Percentiles rank a stretch among this genome's conserved stretches.
Evolutionary conservation across 2,113 vertebrate species (phyloP).

Genomic region (Budorcas taxicolor): DNA sequence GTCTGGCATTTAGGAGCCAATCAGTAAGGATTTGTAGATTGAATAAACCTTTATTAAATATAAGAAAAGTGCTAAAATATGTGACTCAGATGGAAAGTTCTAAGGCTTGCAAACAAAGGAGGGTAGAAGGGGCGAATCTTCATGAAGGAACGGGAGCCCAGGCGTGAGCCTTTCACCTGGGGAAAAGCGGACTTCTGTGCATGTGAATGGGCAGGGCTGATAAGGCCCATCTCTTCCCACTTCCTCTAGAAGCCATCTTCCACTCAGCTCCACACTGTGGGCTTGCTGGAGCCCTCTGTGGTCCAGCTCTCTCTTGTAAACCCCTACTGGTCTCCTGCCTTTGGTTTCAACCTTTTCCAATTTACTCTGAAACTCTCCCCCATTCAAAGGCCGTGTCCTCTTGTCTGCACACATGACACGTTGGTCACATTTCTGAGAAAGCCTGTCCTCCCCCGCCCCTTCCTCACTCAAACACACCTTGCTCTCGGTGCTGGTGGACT

Average conservation of each 20-base stretch:
- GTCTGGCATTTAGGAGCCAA: background rate
- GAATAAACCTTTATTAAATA: background rate
- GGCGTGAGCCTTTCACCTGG: background rate
- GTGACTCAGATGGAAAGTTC: background rate
- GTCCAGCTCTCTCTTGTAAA: background rate
- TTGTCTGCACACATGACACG: background rate
- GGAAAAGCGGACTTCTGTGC: background rate
- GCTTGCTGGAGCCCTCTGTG: background rate
- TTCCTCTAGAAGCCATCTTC: background rate
- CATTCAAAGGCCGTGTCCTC: background rate
- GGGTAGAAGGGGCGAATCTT: background rate
- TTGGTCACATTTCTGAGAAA: rapidly evolving
- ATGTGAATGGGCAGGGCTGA: background rate
- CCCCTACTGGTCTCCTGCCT: background rate
- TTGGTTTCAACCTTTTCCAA: background rate
- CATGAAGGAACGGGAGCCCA: background rate
- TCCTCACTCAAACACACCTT: background rate
- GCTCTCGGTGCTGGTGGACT: background rate
- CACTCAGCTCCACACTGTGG: rapidly evolving
- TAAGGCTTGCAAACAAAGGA: background rate
- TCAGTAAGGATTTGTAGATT: background rate
- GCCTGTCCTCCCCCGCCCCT: rapidly evolving
- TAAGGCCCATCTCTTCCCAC: background rate
- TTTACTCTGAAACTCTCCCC: background rate
- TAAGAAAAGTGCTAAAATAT: background rate